Evolutionary conservation across 2,113 vertebrate genomes (phyloP), one percentile per base, ranked within the genome.

Genomic region (Galeopterus variegatus): DNA sequence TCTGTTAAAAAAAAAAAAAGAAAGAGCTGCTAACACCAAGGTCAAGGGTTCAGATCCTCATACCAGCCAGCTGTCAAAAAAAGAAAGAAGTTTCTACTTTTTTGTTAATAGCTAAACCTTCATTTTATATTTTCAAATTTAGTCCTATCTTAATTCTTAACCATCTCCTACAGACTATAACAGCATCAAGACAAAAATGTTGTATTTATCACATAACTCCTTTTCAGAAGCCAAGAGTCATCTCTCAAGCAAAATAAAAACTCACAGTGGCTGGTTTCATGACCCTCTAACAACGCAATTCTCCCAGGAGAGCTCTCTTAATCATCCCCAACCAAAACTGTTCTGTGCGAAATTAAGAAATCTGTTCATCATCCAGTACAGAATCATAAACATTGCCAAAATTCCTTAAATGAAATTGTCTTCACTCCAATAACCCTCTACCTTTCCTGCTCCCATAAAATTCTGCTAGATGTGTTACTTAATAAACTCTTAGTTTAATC

Each of bases 51-150:
- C 41, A 41, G 41, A 41, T 41, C 41, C 41, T 41, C 41, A 41
- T 41, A 41, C 41, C 41, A 41, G 41, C 41, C 41, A 41, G 41
- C 41, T 41, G 41, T 4, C 41, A 41, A 41, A 48, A 67, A 70
- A 33, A 76, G 31, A 31, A 8, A 76, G 24, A 79, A 73, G 11
- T 81, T 75, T 58, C 14, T 70, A 84, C 56, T 80, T 33, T 3
- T 92, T 76, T 85, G 50, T 77, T 93, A 76, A 60, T 33, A 82
- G 50, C 19, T 82, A 92, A 76, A 26, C 28, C 3, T 81, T 54
- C 56, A 8, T 75, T 95, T 75, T 69, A 26, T 33, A 67, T 76
- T 95, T 95, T 76, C 52, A 83, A 82, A 77, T 58, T 92, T 76
- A 88, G 33, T 45, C 58, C 52, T 60, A 92, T 58, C 18, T 60